Base-by-base conservation (phyloP, 2,888 invertebrate genomes). In the Eubasilissa splendida region DNA sequence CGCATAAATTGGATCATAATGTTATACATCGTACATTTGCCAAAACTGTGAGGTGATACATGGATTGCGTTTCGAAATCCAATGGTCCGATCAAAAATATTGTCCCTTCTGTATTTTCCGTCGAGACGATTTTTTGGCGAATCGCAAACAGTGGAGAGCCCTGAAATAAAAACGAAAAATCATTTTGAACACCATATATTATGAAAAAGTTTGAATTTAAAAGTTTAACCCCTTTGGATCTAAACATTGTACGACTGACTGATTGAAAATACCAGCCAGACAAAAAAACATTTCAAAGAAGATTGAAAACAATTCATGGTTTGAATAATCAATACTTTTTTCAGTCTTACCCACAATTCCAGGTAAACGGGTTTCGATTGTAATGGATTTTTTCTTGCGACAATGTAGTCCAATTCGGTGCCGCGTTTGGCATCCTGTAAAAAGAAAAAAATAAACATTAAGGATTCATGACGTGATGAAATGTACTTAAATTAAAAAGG, bases 41-140 rank as follows among this genome's bases (percentile, higher is more conserved):
- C 84, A 96, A 92, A 85, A 97, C 92, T n/a, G 95, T 95, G 84
- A 97, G 90, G 85, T 95, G 95, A 88, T 96, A 96, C 92, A 97
- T 95, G 76, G 96, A 96, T 88, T 95, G 95, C 76, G 93, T 95
- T 87, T 97, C 97, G 86, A 96, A 97, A 88, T 97, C 97, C 85
- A 97, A 89, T 84, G 94, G 93, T 76, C 95, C 95, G 78, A 94
- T 91, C 65, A 96, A 89, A 85, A 95, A 93, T 85, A 96, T 93
- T 4, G 95, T 94, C 66, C 96, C 96, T 86, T 96, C 94, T 11
- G 95, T 95, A 85, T 95, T 94, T 85, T 94, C 94, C 3, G 94
- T 91, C 10, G 94, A 94, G 63, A 94, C 92, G 83, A 95, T 92
- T 84, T 93, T 93, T 86, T 96, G 96, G 84, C 95, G 92, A 85